Evolutionary conservation across 2,797 vertebrate genomes (phyloP).

Genomic region (Mergus octosetaceus): DNA sequence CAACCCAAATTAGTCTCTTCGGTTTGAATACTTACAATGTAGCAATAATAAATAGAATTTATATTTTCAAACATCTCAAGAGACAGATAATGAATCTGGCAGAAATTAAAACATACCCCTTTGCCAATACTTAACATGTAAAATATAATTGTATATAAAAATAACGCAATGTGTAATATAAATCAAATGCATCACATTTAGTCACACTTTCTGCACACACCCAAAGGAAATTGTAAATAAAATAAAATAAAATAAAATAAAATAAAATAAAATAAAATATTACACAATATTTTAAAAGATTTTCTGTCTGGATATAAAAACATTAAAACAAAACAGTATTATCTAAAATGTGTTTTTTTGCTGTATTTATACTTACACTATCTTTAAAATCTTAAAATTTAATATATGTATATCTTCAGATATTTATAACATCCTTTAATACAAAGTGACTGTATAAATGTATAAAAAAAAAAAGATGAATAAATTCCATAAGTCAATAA

Average conservation of each 20-base stretch:
- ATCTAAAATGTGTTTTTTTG: not conserved
- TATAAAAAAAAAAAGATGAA: not conserved
- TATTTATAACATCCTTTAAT: not conserved
- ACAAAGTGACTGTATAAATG: not conserved
- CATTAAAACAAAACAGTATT: not conserved
- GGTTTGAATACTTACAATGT: not conserved
- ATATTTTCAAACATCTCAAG: not conserved
- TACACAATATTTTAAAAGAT: not conserved
- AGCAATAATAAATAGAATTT: not conserved
- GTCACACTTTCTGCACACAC: not conserved
- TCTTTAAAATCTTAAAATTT: not conserved
- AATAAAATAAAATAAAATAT: not conserved
- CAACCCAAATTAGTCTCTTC: not conserved
- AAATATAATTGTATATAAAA: not conserved
- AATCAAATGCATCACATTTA: not conserved
- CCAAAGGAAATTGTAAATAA: not conserved
- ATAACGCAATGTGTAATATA: not conserved
- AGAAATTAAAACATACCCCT: not conserved
- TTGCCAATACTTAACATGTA: not conserved
- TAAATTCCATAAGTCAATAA: not conserved
- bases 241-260: not conserved
- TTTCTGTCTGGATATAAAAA: not conserved
- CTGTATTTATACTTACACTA: not conserved
- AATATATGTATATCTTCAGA: not conserved
- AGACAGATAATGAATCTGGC: not conserved